Percentiles rank a stretch among this genome's conserved stretches.
Evolutionary conservation across 2,888 invertebrate genomes (phyloP).

Genomic region (Zaprionus obscuricornis): DNA sequence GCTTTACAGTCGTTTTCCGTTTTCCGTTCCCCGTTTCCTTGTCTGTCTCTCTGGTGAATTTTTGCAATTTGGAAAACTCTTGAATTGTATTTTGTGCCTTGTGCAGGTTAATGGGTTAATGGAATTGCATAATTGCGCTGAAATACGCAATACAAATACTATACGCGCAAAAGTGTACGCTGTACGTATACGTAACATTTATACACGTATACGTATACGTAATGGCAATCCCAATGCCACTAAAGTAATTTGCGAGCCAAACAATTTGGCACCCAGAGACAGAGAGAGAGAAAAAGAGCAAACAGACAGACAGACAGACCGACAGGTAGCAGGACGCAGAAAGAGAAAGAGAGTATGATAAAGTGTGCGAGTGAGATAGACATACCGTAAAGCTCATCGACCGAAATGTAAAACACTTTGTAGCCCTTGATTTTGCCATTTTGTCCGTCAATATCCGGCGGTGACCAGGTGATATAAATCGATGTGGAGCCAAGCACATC

Average conservation of each 20-base stretch:
- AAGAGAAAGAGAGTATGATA: not conserved
- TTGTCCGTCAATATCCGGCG: constrained; percentile 91
- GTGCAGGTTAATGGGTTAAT: constrained; percentile 73
- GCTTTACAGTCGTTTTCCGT: too few relatives aligned
- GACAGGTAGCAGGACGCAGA: not conserved
- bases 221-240: constrained; percentile 41
- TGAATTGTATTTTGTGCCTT: constrained; percentile 19
- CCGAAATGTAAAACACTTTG: constrained; percentile 91
- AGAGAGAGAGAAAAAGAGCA: constrained; percentile 18
- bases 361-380: constrained; percentile 4
- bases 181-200: too few relatives aligned
- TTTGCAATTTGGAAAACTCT: not conserved
- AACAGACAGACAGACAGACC: constrained; percentile 11
- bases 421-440: constrained; percentile 94
- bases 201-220: too few relatives aligned
- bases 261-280: constrained; percentile 45
- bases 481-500: constrained; percentile 92
- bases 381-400: constrained; percentile 91
- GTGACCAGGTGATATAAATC: constrained; percentile 93
- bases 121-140: constrained; percentile 69
- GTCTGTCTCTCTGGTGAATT: too few relatives aligned
- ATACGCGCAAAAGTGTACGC: too few relatives aligned
- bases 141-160: constrained; percentile 32
- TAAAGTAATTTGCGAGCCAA: constrained; percentile 67
- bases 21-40: too few relatives aligned